phyloP scores from a whole-genome alignment of 2,113 vertebrate species.

The Cathartes aura region DNA sequence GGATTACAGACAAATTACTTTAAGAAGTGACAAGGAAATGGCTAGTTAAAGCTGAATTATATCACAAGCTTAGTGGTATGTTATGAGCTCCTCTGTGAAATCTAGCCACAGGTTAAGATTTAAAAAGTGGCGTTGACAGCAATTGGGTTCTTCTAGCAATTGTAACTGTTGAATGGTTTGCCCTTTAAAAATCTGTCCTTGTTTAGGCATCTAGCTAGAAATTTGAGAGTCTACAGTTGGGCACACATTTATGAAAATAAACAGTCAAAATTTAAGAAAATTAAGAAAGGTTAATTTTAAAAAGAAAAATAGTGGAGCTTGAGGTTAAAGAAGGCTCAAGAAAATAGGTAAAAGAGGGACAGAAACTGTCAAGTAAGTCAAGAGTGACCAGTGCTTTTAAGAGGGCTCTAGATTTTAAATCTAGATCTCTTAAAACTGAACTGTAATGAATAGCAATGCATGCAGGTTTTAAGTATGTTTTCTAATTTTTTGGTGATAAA shows the following conservation, averaged over 20 bases:
- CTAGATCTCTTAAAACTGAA: not conserved
- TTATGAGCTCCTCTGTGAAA: not conserved
- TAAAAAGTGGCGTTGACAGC: not conserved
- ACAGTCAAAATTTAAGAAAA: not conserved
- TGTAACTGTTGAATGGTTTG: not conserved
- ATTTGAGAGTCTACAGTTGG: not conserved
- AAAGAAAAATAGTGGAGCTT: not conserved
- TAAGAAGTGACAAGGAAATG: not conserved
- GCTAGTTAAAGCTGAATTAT: conserved; percentile 19
- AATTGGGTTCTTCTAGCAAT: not conserved
- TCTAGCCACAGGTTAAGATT: not conserved
- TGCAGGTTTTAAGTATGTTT: not conserved
- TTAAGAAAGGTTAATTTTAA: not conserved
- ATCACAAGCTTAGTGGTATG: not conserved
- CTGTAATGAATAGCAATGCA: not conserved
- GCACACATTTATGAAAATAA: not conserved
- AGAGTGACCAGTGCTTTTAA: not conserved
- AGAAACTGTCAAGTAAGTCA: not conserved
- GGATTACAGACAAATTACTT: not conserved
- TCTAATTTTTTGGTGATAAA: not conserved
- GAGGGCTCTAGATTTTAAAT: not conserved
- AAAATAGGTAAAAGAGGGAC: not conserved
- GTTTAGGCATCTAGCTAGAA: not conserved
- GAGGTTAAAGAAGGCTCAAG: not conserved
- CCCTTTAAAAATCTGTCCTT: not conserved